Evolutionary conservation across 2,888 invertebrate species (phyloP), one percentile per base, ranked within the genome.

Genomic region (Yponomeuta plumbellus): DNA sequence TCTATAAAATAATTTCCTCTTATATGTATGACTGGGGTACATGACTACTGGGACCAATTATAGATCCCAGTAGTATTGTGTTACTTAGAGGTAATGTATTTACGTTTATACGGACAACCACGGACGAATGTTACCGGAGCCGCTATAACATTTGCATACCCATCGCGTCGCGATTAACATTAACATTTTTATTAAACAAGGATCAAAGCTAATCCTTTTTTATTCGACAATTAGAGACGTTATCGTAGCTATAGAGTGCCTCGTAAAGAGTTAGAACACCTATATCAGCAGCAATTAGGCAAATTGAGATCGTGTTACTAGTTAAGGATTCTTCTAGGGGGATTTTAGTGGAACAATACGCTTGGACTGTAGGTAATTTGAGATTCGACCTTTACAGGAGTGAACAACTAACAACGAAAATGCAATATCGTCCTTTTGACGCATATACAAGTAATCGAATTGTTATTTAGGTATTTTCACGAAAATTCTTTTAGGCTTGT

Each of bases 101-200:
- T 52, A 52, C 17, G 10, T 52, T 59, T 20, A 59, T 21, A 59
- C 20, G 52, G 8, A 34, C 57, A 20, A 17, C 11, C 40, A 34
- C 57, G 5, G 22, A 11, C 40, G 22, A 21, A 20, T 11, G 20
- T 17, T 6, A 59, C 26, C 23, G 39, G 57, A 78, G 67, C 64
- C 68, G 79, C 78, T 67, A 79, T 84, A 81, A 83, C 77, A 91
- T 91, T 91, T 81, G 86, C 90, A 91, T 91, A 86, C 72, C 78
- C 79, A 44, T 44, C 44, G 44, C 81, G 82, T 77, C 80, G 83
- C 81, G 74, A 84, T 85, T 85, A 85, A 85, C 84, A 90, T 90
- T 91, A 91, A 89, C 90, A 90, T 90, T 90, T 91, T 90, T 90
- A 91, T 90, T 90, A 91, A 90, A 89, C 86, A 82, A 79, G 86